Conservation (phyloP, 2,888 invertebrate species). For the Drosophila anceps region DNA sequence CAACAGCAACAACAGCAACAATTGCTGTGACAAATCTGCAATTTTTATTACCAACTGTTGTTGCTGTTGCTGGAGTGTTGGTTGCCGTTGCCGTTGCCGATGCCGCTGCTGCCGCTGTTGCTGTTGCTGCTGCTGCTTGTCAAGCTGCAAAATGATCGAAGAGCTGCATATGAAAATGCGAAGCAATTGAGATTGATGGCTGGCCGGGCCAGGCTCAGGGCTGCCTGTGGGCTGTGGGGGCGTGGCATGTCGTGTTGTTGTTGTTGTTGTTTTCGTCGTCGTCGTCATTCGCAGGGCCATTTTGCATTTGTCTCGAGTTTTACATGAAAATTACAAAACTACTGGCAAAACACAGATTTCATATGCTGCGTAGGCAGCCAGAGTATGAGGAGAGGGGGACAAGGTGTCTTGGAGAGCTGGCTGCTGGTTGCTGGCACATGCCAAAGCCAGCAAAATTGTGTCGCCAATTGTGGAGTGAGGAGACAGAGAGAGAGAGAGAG, state of each 20-base stretch:
- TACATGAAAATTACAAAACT: slow-evolving; percentile 81
- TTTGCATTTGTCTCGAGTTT: slow-evolving; percentile 79
- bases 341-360: slow-evolving; percentile 66
- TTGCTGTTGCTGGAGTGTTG: slow-evolving; percentile 22
- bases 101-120: slow-evolving; percentile 22
- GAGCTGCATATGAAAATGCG: slow-evolving; percentile 80
- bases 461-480: slow-evolving; percentile 59
- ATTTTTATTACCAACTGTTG: slow-evolving; percentile 63
- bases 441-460: slow-evolving; percentile 76
- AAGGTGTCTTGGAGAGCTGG: no score
- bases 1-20: slow-evolving; percentile 49
- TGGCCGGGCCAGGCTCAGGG: slow-evolving; percentile 63
- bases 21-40: slow-evolving; percentile 78
- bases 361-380: slow-evolving; percentile 63
- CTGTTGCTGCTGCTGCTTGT: slow-evolving; percentile 65
- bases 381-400: neutral
- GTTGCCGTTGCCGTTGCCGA: slow-evolving; percentile 17
- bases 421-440: slow-evolving; percentile 58
- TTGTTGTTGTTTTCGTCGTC: slow-evolving; percentile 20
- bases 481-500: no score
- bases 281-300: slow-evolving; percentile 74
- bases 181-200: slow-evolving; percentile 81
- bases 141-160: slow-evolving; percentile 77
- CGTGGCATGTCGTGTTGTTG: slow-evolving; percentile 50
- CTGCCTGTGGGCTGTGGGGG: slow-evolving; percentile 65